Evolutionary conservation across 2,113 vertebrate genomes (phyloP), one percentile per base, ranked within the genome.

Genomic region (Cebidichthys violaceus): DNA sequence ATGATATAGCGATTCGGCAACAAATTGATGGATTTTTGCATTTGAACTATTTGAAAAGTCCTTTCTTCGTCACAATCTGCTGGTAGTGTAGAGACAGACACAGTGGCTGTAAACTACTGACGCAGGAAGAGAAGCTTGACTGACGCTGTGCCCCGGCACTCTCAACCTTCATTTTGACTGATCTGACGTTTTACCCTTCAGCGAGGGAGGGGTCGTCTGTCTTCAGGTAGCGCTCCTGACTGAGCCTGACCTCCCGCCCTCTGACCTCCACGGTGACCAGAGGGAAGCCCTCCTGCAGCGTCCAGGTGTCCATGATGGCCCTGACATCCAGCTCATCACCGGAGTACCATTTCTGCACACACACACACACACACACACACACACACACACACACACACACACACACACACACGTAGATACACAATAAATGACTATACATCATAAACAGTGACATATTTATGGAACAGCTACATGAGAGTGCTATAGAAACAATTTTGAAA

Each of bases 241-340:
- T 95, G 75, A 98, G 88, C 52, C 93, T 88, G 7, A 98, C 91
- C 0, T 96, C 94, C 41, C 92, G 96, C 86, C 96, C 96, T 89
- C 81, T 95, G 83, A 97, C 82, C 0, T 94, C 95, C 74, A 98
- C 89, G 4, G 95, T 97, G 73, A 98, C 93, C 85, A 98, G 84
- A 0, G 97, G 97, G 78, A 97, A 98, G 22, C 97, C 97, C 74
- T 97, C 96, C 86, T 98, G 98, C 82, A 97, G 93, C 0, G 96
- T 98, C 98, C 97, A 98, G 0, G 96, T 97, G 82, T 97, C 95
- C 97, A 98, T 98, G 94, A 97, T 96, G 50, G 90, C 86, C 72
- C 75, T 95, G 45, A 98, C 94, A 20, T 97, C 96, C 79, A 96
- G 89, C 70, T 94, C 88, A 15, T 90, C 92, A 67, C 70, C 92